Percentiles rank a stretch among this genome's conserved stretches.
These are phyloP conservation scores for Ceramica pisi DNA, from an alignment of 2,888 invertebrate species.

Conservation along the genomic window DNA sequence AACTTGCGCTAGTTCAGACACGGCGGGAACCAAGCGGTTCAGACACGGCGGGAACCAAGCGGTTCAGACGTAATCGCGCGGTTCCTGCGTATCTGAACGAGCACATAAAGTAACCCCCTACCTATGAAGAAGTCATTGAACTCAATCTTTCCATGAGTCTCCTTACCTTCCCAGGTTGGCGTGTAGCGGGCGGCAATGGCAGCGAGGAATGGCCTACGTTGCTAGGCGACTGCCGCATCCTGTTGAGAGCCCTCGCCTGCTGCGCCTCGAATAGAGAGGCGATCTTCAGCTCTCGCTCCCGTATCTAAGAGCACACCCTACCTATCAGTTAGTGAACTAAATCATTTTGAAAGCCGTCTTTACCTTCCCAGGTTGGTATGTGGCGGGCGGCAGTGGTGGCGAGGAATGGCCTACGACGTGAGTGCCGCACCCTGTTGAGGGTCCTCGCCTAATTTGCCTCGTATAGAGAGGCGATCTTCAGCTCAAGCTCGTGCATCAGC, in stretches of 20 bases:
- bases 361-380: slow-evolving; percentile 85
- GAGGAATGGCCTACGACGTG: slow-evolving; percentile 67
- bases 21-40: no score
- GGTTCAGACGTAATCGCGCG: no score
- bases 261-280: slow-evolving; percentile 92
- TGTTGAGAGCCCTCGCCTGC: slow-evolving; percentile 92
- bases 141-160: neutral
- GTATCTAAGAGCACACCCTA: slow-evolving; percentile 88
- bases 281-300: slow-evolving; percentile 95
- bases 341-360: neutral
- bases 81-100: no score
- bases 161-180: slow-evolving; percentile 79
- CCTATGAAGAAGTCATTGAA: no score
- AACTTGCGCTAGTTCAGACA: no score
- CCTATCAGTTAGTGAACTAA: no score
- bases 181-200: slow-evolving; percentile 66
- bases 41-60: no score
- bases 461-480: slow-evolving; percentile 92
- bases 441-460: slow-evolving; percentile 93
- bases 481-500: slow-evolving; percentile 95
- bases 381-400: slow-evolving; percentile 63
- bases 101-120: no score
- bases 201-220: slow-evolving; percentile 60
- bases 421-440: slow-evolving; percentile 87
- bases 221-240: slow-evolving; percentile 79